Evolutionary conservation across 2,888 invertebrate species (phyloP).

Genomic region (Drosophila fulvimacula): DNA sequence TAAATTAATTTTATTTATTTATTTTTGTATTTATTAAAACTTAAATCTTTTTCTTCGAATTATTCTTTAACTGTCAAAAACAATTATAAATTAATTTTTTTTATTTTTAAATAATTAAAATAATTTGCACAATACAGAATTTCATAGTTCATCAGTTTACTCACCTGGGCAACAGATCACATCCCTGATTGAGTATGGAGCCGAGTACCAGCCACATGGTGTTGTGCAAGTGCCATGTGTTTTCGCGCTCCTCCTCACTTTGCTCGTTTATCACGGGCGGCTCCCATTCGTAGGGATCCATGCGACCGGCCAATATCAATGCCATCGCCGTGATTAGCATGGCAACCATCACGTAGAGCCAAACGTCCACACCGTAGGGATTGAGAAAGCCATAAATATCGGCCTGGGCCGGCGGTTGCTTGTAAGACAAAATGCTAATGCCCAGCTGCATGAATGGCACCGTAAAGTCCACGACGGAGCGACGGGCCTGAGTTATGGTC

Average conservation of each 20-base stretch:
- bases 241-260: constrained; percentile 93
- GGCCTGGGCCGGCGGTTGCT: constrained; percentile 89
- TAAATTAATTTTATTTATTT: no score
- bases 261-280: constrained; percentile 95
- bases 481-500: constrained; percentile 97
- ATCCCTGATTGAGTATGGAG: constrained; percentile 96
- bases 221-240: constrained; percentile 94
- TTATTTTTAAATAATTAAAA: no score
- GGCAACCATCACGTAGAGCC: constrained; percentile 95
- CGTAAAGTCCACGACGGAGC: constrained; percentile 95
- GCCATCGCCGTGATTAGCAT: constrained; percentile 92
- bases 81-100: no score
- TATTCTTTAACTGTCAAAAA: no score
- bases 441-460: constrained; percentile 99
- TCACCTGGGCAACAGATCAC: constrained; percentile 94
- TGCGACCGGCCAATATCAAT: constrained; percentile 90
- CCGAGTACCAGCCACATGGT: constrained; percentile 97
- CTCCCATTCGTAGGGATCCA: constrained; percentile 90
- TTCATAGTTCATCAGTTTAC: no score
- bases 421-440: constrained; percentile 94
- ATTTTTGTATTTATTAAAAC: no score
- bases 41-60: no score
- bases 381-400: constrained; percentile 95
- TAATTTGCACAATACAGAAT: no score
- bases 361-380: constrained; percentile 93